These are phyloP conservation scores for Caenorhabditis zanzibari DNA, from an alignment of 2,888 invertebrate species.

Conservation along the genomic window DNA sequence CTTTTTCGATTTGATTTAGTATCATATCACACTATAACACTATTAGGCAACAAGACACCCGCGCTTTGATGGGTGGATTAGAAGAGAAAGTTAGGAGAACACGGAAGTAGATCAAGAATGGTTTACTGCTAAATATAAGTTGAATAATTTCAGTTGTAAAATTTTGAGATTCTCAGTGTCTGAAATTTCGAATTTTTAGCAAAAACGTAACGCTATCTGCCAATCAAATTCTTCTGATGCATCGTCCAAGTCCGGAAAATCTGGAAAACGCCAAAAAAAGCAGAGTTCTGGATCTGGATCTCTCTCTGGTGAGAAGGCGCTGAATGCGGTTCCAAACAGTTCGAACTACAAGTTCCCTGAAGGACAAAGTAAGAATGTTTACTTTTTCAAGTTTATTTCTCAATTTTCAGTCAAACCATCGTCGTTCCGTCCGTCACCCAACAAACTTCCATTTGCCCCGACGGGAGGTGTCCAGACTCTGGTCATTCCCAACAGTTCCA, in stretches of 20 bases:
- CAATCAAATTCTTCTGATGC: background rate
- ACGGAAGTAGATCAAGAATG: too few species aligned
- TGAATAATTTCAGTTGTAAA: too few species aligned
- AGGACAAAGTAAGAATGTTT: conserved; percentile 34
- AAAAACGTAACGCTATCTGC: background rate
- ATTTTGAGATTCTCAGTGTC: too few species aligned
- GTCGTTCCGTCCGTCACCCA: conserved; percentile 25
- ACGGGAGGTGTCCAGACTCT: conserved; percentile 62
- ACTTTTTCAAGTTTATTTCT: background rate
- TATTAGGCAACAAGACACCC: background rate
- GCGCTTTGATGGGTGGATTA: background rate
- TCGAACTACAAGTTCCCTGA: conserved; percentile 48
- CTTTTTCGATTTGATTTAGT: background rate
- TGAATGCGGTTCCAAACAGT: conserved; percentile 51
- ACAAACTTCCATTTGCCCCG: conserved; percentile 58
- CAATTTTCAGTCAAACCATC: conserved; percentile 56
- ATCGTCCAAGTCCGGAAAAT: background rate
- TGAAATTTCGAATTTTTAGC: background rate
- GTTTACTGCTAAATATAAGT: too few species aligned
- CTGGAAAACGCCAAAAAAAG: background rate
- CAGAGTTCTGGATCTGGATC: conserved; percentile 4
- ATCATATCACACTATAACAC: background rate
- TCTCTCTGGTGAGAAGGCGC: conserved; percentile 35
- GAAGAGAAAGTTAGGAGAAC: too few species aligned
- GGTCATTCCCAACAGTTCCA: conserved; percentile 47